Conservation (phyloP, 2,113 vertebrate species). For the Protobothrops flavoviridis region DNA sequence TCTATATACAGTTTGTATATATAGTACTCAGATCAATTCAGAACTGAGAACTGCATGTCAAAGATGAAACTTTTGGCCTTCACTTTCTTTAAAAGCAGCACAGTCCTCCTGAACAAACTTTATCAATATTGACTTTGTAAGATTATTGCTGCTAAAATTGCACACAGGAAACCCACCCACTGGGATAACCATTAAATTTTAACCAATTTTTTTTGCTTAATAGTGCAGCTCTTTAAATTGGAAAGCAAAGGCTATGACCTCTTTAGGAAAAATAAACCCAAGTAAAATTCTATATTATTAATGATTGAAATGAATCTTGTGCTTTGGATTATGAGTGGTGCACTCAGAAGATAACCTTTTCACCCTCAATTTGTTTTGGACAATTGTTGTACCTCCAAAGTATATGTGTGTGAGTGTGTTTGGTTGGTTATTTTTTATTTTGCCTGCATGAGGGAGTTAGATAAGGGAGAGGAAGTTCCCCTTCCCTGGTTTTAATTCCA, state of each 20-base stretch:
- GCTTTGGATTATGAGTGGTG: not conserved
- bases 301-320: not conserved
- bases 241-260: not conserved
- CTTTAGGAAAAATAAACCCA: not conserved
- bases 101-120: not conserved
- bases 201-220: not conserved
- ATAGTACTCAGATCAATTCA: not conserved
- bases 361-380: not conserved
- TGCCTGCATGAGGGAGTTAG: not conserved
- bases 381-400: not conserved
- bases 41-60: not conserved
- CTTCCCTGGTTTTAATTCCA: not conserved
- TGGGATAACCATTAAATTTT: not conserved
- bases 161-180: not conserved
- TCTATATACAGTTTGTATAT: not conserved
- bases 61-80: not conserved
- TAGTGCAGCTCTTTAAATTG: not conserved
- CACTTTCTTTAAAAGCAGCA: not conserved
- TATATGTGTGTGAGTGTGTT: not conserved
- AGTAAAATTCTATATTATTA: not conserved
- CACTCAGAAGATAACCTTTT: not conserved
- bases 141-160: constrained; percentile 3
- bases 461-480: not conserved
- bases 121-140: constrained; percentile 18
- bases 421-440: not conserved